phyloP scores from a whole-genome alignment of 2,113 vertebrate genomes.

The Phrynosoma blainvillii region DNA sequence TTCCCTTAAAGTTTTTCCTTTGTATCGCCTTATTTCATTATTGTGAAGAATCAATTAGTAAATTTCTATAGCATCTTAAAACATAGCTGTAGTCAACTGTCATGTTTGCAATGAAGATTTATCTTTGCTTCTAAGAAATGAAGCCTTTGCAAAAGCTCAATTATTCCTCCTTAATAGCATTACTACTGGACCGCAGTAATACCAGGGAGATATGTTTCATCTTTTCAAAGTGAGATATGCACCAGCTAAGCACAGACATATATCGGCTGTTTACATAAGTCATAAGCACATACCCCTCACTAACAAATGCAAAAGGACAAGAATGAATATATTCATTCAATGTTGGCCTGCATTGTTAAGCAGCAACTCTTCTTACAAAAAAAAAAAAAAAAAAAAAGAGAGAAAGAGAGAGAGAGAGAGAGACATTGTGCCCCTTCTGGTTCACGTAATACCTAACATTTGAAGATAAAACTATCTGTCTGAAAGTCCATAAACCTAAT shows the following conservation, averaged over 20 bases:
- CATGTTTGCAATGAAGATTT: neutral
- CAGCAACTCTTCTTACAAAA: neutral
- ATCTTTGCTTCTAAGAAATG: neutral
- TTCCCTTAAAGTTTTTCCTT: neutral
- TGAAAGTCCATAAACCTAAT: neutral
- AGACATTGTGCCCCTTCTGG: too few species aligned
- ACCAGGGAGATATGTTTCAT: too few species aligned
- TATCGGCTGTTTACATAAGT: neutral
- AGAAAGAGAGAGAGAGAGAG: too few species aligned
- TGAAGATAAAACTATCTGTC: too few species aligned
- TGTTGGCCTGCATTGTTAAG: neutral
- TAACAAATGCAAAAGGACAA: neutral
- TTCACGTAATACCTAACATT: too few species aligned
- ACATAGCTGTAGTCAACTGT: neutral
- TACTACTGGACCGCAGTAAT: neutral
- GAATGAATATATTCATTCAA: neutral
- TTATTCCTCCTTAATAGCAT: too few species aligned
- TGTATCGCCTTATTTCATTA: neutral
- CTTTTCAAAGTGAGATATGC: neutral
- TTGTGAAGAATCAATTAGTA: neutral
- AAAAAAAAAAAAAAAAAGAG: too few species aligned
- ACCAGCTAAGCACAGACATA: neutral
- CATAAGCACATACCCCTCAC: too few species aligned
- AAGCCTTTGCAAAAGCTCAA: neutral
- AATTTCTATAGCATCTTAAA: neutral